Evolutionary conservation across 2,797 vertebrate genomes (phyloP).

Genomic region (Dendrocincla fuliginosa): DNA sequence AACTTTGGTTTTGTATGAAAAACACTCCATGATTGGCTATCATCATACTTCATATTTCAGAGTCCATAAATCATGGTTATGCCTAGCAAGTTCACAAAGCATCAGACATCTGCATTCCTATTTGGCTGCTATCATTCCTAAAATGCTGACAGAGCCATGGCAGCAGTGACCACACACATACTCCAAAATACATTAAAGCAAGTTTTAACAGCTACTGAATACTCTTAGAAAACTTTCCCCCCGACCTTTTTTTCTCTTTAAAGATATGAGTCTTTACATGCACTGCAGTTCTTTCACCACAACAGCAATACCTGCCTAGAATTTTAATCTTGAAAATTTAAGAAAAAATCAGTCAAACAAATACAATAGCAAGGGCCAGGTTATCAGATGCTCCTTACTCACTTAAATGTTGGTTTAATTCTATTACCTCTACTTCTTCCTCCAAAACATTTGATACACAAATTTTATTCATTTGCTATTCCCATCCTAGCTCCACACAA

Average conservation of each 20-base stretch:
- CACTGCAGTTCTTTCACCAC: background rate
- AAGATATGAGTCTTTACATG: background rate
- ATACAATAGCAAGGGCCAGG: background rate
- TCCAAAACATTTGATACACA: background rate
- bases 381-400: background rate
- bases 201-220: slow-evolving; percentile 12
- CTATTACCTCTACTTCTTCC: background rate
- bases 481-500: background rate
- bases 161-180: slow-evolving; percentile 54
- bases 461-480: background rate
- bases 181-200: background rate
- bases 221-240: background rate
- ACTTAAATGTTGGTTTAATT: background rate
- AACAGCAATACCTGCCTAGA: background rate
- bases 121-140: background rate
- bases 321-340: background rate
- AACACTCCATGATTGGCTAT: background rate
- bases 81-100: background rate
- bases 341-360: background rate
- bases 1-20: background rate
- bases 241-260: background rate
- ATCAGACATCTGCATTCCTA: background rate
- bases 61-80: background rate
- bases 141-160: background rate
- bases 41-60: background rate